Percentiles rank a stretch among this genome's conserved stretches.
phyloP scores from a whole-genome alignment of 2,113 vertebrate genomes.

The Hemicordylus capensis region DNA sequence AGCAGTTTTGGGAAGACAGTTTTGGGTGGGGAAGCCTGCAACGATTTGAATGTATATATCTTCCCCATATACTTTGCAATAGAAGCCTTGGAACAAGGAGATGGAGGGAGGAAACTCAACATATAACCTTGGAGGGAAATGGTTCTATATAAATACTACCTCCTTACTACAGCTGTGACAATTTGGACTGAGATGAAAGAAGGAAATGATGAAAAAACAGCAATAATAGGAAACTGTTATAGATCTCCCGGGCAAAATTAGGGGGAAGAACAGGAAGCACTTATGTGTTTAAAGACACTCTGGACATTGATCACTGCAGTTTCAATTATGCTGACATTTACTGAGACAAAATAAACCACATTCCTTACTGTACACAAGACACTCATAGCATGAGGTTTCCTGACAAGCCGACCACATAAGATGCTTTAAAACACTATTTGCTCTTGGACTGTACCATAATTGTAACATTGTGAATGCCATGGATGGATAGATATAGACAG shows the following conservation, averaged over 20 bases:
- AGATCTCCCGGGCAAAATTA: conserved; percentile 67
- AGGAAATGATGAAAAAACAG: conserved; percentile 63
- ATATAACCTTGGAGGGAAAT: conserved; percentile 33
- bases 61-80: background rate
- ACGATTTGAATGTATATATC: background rate
- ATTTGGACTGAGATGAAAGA: conserved; percentile 64
- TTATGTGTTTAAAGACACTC: conserved; percentile 54
- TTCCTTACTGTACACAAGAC: conserved; percentile 35
- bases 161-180: conserved; percentile 53
- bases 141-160: conserved; percentile 40
- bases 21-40: background rate
- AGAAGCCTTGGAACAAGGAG: background rate
- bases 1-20: background rate
- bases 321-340: conserved; percentile 66
- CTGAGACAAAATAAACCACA: conserved; percentile 54
- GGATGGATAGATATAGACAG: background rate
- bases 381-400: conserved; percentile 43
- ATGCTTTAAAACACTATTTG: background rate
- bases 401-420: conserved; percentile 24
- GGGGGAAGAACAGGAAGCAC: conserved; percentile 62
- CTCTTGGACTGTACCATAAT: background rate
- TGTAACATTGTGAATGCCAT: background rate
- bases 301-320: conserved; percentile 53
- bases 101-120: background rate
- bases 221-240: conserved; percentile 51